Conservation (phyloP, 2,113 vertebrate genomes). For the Triplophysa tibetana region DNA sequence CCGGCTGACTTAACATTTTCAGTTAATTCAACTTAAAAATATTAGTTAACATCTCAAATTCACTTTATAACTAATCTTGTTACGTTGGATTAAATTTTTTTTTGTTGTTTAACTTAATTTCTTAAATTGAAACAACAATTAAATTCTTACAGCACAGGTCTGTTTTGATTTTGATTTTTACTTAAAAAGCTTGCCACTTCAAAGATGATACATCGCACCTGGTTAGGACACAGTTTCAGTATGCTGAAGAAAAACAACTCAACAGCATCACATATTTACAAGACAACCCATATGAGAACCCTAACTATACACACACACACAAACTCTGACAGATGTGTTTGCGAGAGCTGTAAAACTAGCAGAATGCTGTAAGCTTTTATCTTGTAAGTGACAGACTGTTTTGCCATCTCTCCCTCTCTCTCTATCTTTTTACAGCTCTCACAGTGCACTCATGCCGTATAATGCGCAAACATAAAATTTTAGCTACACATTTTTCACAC, state of each 20-base stretch:
- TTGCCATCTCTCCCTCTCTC: conserved; percentile 21
- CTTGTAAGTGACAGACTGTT: conserved; percentile 37
- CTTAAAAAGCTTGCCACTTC: not conserved
- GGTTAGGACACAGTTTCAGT: conserved; percentile 7
- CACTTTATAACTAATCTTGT: too few species aligned
- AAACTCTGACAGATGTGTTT: not conserved
- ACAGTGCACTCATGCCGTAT: conserved; percentile 46
- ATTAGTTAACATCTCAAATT: too few species aligned
- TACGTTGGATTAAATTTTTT: too few species aligned
- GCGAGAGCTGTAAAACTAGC: conserved; percentile 1
- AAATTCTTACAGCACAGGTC: too few species aligned
- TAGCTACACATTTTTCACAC: conserved; percentile 12
- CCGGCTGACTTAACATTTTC: too few species aligned
- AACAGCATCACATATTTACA: conserved; percentile 15
- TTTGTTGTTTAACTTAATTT: too few species aligned
- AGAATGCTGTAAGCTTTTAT: conserved; percentile 34
- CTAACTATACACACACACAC: conserved; percentile 10
- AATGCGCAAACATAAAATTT: conserved; percentile 20
- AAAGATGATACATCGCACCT: not conserved
- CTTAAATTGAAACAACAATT: too few species aligned
- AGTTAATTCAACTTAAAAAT: too few species aligned
- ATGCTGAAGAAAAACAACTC: not conserved
- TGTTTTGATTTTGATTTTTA: too few species aligned
- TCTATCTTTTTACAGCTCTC: not conserved
- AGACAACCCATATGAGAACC: not conserved